These are phyloP conservation scores for Peromyscus californicus DNA, from an alignment of 2,113 vertebrate genomes.

Conservation along the genomic window DNA sequence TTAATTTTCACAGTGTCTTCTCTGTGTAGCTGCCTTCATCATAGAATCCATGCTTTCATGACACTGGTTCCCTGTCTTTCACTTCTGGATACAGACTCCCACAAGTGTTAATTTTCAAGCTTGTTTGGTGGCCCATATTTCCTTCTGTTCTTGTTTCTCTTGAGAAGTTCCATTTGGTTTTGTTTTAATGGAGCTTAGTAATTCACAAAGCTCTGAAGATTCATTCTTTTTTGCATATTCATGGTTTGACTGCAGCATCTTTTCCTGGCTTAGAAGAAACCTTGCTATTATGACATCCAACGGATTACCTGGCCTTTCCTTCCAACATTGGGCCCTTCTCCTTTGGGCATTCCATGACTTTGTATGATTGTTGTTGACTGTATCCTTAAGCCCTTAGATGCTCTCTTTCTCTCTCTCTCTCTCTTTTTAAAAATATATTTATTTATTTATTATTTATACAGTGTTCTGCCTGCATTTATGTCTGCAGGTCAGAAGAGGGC, in stretches of 20 bases:
- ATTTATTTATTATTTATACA: too few relatives aligned
- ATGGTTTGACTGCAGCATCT: background rate
- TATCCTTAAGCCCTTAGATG: background rate
- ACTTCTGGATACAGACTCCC: background rate
- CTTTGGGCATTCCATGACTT: background rate
- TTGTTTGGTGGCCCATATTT: background rate
- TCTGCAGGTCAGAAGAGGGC: too few relatives aligned
- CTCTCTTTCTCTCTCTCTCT: too few relatives aligned
- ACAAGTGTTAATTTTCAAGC: background rate
- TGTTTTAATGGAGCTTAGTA: background rate
- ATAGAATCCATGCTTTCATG: background rate
- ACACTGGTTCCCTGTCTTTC: background rate
- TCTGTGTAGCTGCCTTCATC: background rate
- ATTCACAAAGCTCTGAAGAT: background rate
- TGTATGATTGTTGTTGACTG: background rate
- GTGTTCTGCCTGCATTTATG: too few relatives aligned
- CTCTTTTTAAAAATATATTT: too few relatives aligned
- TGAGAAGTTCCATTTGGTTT: background rate
- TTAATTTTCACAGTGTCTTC: background rate
- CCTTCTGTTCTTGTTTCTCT: background rate
- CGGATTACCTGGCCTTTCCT: background rate
- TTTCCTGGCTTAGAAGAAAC: background rate
- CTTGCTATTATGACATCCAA: background rate
- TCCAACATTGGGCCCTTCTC: too few relatives aligned
- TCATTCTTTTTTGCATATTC: background rate